A percentile compares a stretch with the other conserved stretches of the same genome.
Evolutionary conservation across 2,797 vertebrate species (phyloP).

Genomic region (Hydrocynus forskahlii): DNA sequence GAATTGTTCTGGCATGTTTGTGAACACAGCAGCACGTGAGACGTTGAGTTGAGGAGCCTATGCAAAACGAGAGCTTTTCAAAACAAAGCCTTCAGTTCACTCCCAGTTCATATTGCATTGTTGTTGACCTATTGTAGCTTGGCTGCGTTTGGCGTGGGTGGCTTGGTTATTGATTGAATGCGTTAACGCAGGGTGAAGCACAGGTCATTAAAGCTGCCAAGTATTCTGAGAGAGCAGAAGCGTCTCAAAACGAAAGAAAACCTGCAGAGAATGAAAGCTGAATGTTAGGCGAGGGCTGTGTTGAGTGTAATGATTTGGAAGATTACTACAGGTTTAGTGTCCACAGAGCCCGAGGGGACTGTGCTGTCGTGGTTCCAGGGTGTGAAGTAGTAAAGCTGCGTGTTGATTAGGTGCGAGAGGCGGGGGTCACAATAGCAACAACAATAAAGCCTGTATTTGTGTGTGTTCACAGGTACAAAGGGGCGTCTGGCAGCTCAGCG

Average conservation of each 20-base stretch:
- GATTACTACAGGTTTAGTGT: constrained; percentile 3
- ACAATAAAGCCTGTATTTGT: background rate
- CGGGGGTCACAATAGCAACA: background rate
- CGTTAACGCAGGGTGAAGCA: constrained; percentile 27
- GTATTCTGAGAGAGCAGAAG: constrained; percentile 6
- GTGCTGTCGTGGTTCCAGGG: constrained; percentile 16
- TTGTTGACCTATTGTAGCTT: constrained; percentile 26
- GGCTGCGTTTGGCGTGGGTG: constrained; percentile 22
- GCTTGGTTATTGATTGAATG: constrained; percentile 42
- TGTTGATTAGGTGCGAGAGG: background rate
- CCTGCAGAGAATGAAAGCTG: constrained; percentile 40
- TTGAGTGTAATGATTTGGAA: constrained; percentile 31
- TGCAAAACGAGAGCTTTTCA: constrained; percentile 12
- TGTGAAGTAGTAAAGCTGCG: background rate
- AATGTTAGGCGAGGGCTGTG: constrained; percentile 14
- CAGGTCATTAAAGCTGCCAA: background rate
- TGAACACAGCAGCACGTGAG: background rate
- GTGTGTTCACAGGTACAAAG: constrained; percentile 79
- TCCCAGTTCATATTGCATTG: constrained; percentile 27
- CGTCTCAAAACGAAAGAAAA: constrained; percentile 30
- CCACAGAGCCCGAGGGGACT: background rate
- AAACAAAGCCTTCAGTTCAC: constrained; percentile 26
- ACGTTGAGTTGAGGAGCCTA: background rate
- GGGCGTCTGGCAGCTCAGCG: constrained; percentile 86
- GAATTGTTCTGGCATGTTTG: background rate